phyloP scores from a whole-genome alignment of 2,797 vertebrate genomes.

The Cottoperca gobio region DNA sequence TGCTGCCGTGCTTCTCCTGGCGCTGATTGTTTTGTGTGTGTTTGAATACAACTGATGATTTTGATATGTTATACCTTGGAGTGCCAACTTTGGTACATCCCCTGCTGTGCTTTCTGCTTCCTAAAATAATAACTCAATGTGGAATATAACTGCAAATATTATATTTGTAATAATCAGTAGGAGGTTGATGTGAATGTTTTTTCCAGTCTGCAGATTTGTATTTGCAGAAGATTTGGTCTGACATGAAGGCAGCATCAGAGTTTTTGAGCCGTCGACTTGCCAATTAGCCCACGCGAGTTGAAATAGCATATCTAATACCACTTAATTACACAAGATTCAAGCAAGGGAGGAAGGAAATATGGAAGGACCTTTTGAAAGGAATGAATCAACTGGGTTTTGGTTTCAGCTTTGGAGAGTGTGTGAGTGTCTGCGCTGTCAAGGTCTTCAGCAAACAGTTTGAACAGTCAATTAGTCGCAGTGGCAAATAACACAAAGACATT shows the following conservation, averaged over 20 bases:
- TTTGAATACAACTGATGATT: conserved; percentile 41
- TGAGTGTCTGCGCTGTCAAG: background rate
- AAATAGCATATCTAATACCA: conserved; percentile 38
- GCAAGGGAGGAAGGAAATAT: background rate
- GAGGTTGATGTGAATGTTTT: conserved; percentile 51
- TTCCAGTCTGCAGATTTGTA: conserved; percentile 37
- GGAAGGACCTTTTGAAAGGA: background rate
- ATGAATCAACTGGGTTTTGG: background rate
- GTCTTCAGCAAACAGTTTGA: background rate
- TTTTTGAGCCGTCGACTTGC: conserved; percentile 36
- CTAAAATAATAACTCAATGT: conserved; percentile 41
- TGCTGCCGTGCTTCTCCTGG: conserved; percentile 7
- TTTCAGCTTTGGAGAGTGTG: background rate
- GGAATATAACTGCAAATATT: conserved; percentile 42
- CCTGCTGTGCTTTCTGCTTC: conserved; percentile 47
- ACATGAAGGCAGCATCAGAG: conserved; percentile 39
- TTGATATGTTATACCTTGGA: conserved; percentile 43
- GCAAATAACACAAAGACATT: background rate
- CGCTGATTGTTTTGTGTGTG: conserved; percentile 8
- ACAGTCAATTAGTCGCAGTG: background rate
- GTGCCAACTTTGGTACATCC: conserved; percentile 29
- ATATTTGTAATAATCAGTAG: conserved; percentile 62
- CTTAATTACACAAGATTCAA: conserved; percentile 31
- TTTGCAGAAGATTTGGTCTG: conserved; percentile 59
- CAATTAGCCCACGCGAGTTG: conserved; percentile 58